These are phyloP conservation scores for Coenonympha glycerion DNA, from an alignment of 2,888 invertebrate species.

Conservation along the genomic window DNA sequence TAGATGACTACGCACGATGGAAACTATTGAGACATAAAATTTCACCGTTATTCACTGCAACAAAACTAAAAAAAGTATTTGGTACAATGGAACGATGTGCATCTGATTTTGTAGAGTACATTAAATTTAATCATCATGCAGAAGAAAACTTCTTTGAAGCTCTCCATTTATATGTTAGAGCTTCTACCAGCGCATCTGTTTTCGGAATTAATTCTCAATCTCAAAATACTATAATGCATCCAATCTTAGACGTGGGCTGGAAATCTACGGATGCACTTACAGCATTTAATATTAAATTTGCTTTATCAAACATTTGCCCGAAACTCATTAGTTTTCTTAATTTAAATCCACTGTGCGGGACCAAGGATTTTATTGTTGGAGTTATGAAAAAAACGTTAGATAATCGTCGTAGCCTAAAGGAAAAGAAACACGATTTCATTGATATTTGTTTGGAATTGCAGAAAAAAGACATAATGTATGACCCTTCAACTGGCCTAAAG, in stretches of 20 bases:
- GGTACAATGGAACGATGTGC: slow-evolving; percentile 48
- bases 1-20: slow-evolving; percentile 51
- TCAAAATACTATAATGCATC: slow-evolving; percentile 51
- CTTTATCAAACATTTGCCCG: slow-evolving; percentile 37
- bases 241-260: slow-evolving; percentile 48
- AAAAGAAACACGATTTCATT: slow-evolving; percentile 47
- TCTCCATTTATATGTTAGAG: slow-evolving; percentile 48
- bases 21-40: slow-evolving; percentile 54
- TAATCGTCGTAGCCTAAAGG: slow-evolving; percentile 33
- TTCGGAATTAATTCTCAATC: slow-evolving; percentile 58
- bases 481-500: slow-evolving; percentile 27
- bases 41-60: slow-evolving; percentile 53
- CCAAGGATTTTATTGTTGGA: slow-evolving; percentile 49
- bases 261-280: slow-evolving; percentile 36
- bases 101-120: slow-evolving; percentile 42
- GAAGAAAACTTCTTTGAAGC: slow-evolving; percentile 40
- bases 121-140: slow-evolving; percentile 36
- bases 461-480: slow-evolving; percentile 26
- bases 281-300: slow-evolving; percentile 32
- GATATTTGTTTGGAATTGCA: slow-evolving; percentile 48
- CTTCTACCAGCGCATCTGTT: slow-evolving; percentile 53
- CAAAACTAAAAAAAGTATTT: slow-evolving; percentile 60
- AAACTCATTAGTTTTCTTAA: slow-evolving; percentile 37
- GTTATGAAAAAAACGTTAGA: slow-evolving; percentile 47
- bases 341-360: slow-evolving; percentile 44